phyloP scores from a whole-genome alignment of 2,888 invertebrate species.

The Zele albiditarsus region DNA sequence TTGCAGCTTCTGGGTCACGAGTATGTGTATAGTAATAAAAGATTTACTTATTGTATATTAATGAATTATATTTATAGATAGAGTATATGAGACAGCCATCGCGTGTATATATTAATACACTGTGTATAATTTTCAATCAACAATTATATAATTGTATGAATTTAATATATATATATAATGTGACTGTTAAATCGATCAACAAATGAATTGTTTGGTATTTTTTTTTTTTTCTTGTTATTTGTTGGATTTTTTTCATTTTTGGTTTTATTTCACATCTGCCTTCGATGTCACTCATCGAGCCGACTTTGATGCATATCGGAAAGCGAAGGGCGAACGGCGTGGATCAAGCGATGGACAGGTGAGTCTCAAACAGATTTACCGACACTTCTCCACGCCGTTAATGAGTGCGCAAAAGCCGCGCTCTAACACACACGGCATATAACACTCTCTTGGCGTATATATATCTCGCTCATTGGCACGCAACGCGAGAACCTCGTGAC shows the following conservation, averaged over 20 bases:
- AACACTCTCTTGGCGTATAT: slow-evolving; percentile 15
- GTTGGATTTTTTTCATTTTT: slow-evolving; percentile 13
- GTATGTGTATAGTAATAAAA: slow-evolving; percentile 44
- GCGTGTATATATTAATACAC: neutral
- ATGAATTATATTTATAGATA: slow-evolving; percentile 53
- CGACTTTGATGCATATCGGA: slow-evolving; percentile 42
- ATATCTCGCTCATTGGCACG: slow-evolving; percentile 35
- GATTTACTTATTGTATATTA: slow-evolving; percentile 55
- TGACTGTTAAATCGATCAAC: neutral
- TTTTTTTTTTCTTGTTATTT: too few species aligned
- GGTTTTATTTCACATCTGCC: slow-evolving; percentile 33
- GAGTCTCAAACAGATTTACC: slow-evolving; percentile 44
- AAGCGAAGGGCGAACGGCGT: slow-evolving; percentile 17
- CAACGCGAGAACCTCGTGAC: slow-evolving; percentile 24
- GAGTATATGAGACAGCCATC: too few species aligned
- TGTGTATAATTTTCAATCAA: neutral
- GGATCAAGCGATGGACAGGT: slow-evolving; percentile 39
- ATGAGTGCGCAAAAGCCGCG: slow-evolving; percentile 37
- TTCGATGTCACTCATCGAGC: slow-evolving; percentile 39
- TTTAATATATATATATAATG: neutral
- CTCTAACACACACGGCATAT: slow-evolving; percentile 20
- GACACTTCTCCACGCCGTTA: slow-evolving; percentile 43
- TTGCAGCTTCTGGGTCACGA: slow-evolving; percentile 56
- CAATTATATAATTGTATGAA: neutral
- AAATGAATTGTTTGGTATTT: neutral